Percentiles rank a stretch among this genome's conserved stretches.
Conservation (phyloP, 2,797 vertebrate genomes). For the Phrynocephalus forsythii region DNA sequence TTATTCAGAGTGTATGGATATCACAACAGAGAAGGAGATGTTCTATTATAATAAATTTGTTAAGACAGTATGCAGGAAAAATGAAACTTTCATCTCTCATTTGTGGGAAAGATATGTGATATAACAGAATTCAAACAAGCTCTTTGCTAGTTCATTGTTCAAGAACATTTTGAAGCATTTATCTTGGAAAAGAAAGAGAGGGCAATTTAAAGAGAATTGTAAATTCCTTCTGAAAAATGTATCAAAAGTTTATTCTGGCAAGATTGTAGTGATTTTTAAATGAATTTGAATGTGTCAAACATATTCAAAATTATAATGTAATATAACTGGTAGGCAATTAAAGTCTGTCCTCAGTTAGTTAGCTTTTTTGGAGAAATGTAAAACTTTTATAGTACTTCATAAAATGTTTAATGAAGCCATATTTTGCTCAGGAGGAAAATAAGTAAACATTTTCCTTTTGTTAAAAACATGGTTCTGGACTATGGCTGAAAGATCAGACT, state of each 20-base stretch:
- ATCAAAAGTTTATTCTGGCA: slow-evolving; percentile 29
- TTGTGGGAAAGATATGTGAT: slow-evolving; percentile 18
- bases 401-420: slow-evolving; percentile 15
- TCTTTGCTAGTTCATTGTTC: slow-evolving; percentile 34
- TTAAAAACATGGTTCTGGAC: neutral
- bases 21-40: neutral
- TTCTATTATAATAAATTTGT: slow-evolving; percentile 18
- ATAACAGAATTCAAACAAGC: slow-evolving; percentile 27
- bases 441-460: slow-evolving; percentile 25
- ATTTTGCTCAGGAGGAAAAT: neutral
- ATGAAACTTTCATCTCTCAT: slow-evolving; percentile 32
- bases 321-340: slow-evolving; percentile 35
- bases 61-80: slow-evolving; percentile 18
- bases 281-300: slow-evolving; percentile 40
- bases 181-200: slow-evolving; percentile 33
- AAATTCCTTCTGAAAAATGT: slow-evolving; percentile 42
- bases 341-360: neutral
- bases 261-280: slow-evolving; percentile 42
- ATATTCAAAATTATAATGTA: slow-evolving; percentile 34
- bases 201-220: slow-evolving; percentile 31
- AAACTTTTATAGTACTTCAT: slow-evolving; percentile 14
- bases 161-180: slow-evolving; percentile 18
- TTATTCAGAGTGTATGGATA: neutral
- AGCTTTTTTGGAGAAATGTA: slow-evolving; percentile 2
- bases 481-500: slow-evolving; percentile 13